A percentile compares a stretch with the other conserved stretches of the same genome.
These are phyloP conservation scores for Brachymystax lenok DNA, from an alignment of 2,797 vertebrate genomes.

Conservation along the genomic window DNA sequence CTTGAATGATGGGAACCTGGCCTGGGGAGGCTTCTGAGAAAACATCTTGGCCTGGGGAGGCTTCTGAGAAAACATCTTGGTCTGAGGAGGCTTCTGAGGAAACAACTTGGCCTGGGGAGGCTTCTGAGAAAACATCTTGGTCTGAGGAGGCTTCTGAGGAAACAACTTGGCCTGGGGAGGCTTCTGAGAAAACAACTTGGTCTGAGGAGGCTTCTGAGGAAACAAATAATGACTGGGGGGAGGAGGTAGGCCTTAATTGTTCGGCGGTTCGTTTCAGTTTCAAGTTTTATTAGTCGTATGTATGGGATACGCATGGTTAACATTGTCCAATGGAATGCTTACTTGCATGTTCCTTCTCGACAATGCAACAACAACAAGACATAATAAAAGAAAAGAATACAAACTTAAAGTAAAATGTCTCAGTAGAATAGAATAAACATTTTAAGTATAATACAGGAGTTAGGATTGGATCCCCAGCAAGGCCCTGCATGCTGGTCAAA, in stretches of 20 bases:
- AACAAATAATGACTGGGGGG: slow-evolving; percentile 25
- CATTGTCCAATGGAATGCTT: too few relatives aligned
- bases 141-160: too few relatives aligned
- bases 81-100: slow-evolving; percentile 10
- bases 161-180: background rate
- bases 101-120: too few relatives aligned
- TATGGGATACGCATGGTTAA: too few relatives aligned
- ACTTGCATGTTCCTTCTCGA: too few relatives aligned
- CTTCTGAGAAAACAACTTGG: too few relatives aligned
- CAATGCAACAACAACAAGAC: too few relatives aligned
- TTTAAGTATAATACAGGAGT: background rate
- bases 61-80: slow-evolving; percentile 24
- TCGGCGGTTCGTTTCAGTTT: background rate
- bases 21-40: slow-evolving; percentile 12
- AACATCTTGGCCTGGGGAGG: slow-evolving; percentile 9
- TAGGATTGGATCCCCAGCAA: background rate
- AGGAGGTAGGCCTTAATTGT: background rate
- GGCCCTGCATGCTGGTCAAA: background rate
- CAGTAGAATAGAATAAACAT: too few relatives aligned
- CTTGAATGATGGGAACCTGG: background rate
- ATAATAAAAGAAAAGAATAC: too few relatives aligned
- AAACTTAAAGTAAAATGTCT: too few relatives aligned
- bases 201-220: slow-evolving; percentile 13
- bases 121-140: too few relatives aligned
- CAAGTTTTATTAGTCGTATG: too few relatives aligned